Conservation (phyloP, 1,140 invertebrate species). For the Venustaconcha ellipsiformis region DNA sequence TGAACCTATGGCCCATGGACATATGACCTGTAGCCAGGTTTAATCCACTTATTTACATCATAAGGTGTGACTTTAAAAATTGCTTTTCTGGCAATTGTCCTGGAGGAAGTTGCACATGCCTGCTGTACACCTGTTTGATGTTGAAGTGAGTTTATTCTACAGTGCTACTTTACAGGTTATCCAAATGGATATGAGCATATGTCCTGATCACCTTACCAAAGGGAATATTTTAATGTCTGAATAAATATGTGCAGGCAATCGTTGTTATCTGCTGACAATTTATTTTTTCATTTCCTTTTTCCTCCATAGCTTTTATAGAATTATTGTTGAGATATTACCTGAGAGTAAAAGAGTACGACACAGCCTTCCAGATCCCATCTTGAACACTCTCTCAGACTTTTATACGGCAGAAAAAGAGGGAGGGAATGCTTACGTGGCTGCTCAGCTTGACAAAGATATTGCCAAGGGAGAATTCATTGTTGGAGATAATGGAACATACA, state of each 20-base stretch:
- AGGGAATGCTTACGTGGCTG: constrained; percentile 84
- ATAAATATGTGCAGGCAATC: background rate
- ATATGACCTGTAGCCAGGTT: no score
- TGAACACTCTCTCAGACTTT: constrained; percentile 34
- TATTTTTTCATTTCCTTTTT: background rate
- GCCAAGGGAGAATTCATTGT: constrained; percentile 77
- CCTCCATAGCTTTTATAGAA: constrained; percentile 44
- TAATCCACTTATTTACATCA: no score
- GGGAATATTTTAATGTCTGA: no score
- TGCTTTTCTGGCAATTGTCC: no score
- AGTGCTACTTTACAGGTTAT: no score
- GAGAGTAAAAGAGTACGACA: constrained; percentile 17
- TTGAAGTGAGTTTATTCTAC: no score
- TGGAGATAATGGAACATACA: constrained; percentile 81
- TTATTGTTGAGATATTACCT: constrained; percentile 44
- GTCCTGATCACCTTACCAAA: no score
- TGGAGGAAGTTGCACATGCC: no score
- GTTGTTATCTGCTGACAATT: background rate
- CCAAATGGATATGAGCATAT: no score
- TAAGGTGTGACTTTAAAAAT: no score
- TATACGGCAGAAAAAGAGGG: constrained; percentile 74
- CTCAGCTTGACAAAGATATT: constrained; percentile 73
- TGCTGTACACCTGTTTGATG: no score
- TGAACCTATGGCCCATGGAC: no score
- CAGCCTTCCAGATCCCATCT: constrained; percentile 21